Evolutionary conservation across 2,888 invertebrate species (phyloP), one percentile per base, ranked within the genome.

Genomic region (Drosophila mettleri): DNA sequence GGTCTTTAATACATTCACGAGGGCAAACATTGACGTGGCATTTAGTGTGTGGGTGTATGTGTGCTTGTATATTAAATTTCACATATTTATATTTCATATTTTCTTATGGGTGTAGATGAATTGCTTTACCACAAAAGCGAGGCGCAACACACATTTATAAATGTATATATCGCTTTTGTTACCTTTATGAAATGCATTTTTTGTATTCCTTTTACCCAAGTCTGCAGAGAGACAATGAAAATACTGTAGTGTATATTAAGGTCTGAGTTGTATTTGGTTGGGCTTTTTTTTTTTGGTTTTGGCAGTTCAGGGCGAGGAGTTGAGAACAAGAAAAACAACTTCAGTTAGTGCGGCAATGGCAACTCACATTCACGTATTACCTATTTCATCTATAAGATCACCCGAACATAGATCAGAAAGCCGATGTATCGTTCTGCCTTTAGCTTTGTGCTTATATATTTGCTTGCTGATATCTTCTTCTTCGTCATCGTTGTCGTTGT

Each of bases 341-440:
- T 68, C 69, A 78, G 75, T 82, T 78, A 88, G 75, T 80, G 78
- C 87, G 62, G 65, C 80, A 77, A 78, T 70, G 74, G 86, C 80
- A 84, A 86, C 86, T 88, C 81, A 88, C 88, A 86, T 86, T 86
- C 65, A 74, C 51, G 76, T 82, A 91, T 93, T 93, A 93, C 93
- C 93, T 93, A 93, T 89, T 77, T 90, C 89, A 86, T 88, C 90
- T 80, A 87, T 85, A 69, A 88, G 83, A 65, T 77, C 80, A 75
- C 81, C 82, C 57, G 88, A 75, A 74, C 89, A 88, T 68, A 90
- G 81, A 81, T 90, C 89, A 72, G 90, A 88, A 78, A 90, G 86
- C 51, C 84, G 90, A 71, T 83, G 85, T 71, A 86, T 81, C 72
- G 88, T 90, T 69, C 71, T 81, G 66, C 80, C 70, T 71, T 65